Conservation (phyloP, 2,888 invertebrate genomes). For the Slavum lentiscoides region DNA sequence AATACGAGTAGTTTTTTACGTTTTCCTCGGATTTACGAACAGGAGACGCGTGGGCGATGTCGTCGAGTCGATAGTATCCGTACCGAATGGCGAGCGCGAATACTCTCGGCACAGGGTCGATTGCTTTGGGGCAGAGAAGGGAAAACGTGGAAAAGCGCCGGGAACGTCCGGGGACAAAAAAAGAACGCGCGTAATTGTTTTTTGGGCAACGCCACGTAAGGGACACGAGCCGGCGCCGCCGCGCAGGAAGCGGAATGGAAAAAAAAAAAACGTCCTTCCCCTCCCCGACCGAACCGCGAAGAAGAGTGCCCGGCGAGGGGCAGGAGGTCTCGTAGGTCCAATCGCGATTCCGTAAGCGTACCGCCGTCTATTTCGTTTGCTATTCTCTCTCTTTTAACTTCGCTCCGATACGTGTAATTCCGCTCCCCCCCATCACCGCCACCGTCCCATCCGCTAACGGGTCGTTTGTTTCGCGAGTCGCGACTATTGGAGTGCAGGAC, state of each 20-base stretch:
- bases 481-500: too few relatives aligned
- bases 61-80: constrained; percentile 31
- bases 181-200: constrained; percentile 20
- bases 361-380: constrained; percentile 22
- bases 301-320: neutral
- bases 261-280: neutral
- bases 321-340: neutral
- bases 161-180: too few relatives aligned
- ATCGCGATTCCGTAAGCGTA: constrained; percentile 32
- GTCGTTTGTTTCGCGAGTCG: constrained; percentile 27
- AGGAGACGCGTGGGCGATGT: constrained; percentile 11
- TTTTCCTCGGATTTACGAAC: neutral
- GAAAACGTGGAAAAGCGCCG: neutral
- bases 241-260: neutral
- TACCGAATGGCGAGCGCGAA: too few relatives aligned
- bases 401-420: neutral
- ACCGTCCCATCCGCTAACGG: neutral
- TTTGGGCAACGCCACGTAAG: neutral
- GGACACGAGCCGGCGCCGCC: neutral
- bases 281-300: neutral
- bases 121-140: constrained; percentile 1
- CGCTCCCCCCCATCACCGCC: too few relatives aligned
- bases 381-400: neutral
- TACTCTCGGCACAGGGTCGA: constrained; percentile 25
- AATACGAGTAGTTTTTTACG: neutral